Evolutionary conservation across 2,113 vertebrate species (phyloP), one percentile per base, ranked within the genome.

Genomic region (Ceuthmochares aereus): DNA sequence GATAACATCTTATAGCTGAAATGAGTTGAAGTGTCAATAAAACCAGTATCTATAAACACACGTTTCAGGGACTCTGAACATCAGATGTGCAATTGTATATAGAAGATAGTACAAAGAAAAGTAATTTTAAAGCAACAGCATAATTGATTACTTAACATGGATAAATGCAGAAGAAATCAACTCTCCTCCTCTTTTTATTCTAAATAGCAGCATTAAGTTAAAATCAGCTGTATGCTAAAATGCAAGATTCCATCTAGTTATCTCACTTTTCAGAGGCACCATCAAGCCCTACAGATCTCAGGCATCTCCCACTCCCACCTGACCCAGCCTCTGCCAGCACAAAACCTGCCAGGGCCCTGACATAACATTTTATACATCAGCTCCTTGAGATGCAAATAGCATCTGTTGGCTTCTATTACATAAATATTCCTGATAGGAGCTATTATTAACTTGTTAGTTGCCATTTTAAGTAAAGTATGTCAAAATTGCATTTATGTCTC

Each of bases 391-490:
- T 90, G 87, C 82, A 84, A 95, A 85, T 69, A 95, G 93, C 96
- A 96, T 96, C 93, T 95, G 92, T 30, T 87, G 82, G 90, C 92
- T 96, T 90, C 87, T 75, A 91, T 86, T 94, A 94, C 82, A 90
- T 88, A 94, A 96, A 96, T 88, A 96, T 49, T 67, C 90, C 52
- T 0, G 4, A 87, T 93, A 96, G 84, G 79, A 90, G 85, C 85
- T 96, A 94, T 94, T 96, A 94, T 92, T 95, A 97, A 94, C 93
- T 96, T 90, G 67, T 82, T 93, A 40, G 77, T 87, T 95, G 92
- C 93, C 91, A 94, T 95, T 97, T 95, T 92, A 87, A 96, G 94
- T 84, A 94, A 91, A 91, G 81, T 62, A 95, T 84, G 82, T 63
- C 79, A 96, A 96, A 92, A 92, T 51, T 54, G 83, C 25, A 74